Conservation (phyloP, 2,797 vertebrate genomes). For the Tapera naevia region DNA sequence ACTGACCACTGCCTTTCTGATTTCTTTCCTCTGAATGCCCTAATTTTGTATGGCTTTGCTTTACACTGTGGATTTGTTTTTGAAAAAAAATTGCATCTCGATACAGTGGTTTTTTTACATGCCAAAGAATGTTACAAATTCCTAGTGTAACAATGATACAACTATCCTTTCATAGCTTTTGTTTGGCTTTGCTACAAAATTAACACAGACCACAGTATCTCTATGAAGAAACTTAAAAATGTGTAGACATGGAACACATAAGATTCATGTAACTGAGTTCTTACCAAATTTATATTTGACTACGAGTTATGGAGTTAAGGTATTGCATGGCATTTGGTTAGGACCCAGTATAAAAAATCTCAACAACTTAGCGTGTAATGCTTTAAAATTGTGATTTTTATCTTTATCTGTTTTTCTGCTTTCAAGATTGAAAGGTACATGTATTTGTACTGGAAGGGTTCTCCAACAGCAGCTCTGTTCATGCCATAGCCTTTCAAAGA, state of each 20-base stretch:
- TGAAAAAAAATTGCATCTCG: background rate
- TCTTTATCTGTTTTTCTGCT: background rate
- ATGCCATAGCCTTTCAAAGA: background rate
- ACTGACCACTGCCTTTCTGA: accelerated
- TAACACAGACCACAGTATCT: background rate
- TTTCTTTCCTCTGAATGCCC: background rate
- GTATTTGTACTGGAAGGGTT: background rate
- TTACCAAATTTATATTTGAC: background rate
- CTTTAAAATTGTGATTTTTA: background rate
- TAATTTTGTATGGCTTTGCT: background rate
- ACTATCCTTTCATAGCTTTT: background rate
- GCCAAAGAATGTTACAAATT: background rate
- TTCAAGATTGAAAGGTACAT: background rate
- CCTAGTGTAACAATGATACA: background rate
- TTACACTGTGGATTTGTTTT: background rate
- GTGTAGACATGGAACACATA: background rate
- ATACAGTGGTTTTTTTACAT: background rate
- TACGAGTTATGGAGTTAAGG: background rate
- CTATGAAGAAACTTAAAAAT: background rate
- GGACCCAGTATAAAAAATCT: background rate
- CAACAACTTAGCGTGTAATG: background rate
- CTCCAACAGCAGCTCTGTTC: background rate
- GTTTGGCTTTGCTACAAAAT: background rate
- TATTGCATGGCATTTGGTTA: background rate
- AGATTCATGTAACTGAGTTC: background rate